Evolutionary conservation across 2,113 vertebrate genomes (phyloP), one percentile per base, ranked within the genome.

Genomic region (Peromyscus polionotus): DNA sequence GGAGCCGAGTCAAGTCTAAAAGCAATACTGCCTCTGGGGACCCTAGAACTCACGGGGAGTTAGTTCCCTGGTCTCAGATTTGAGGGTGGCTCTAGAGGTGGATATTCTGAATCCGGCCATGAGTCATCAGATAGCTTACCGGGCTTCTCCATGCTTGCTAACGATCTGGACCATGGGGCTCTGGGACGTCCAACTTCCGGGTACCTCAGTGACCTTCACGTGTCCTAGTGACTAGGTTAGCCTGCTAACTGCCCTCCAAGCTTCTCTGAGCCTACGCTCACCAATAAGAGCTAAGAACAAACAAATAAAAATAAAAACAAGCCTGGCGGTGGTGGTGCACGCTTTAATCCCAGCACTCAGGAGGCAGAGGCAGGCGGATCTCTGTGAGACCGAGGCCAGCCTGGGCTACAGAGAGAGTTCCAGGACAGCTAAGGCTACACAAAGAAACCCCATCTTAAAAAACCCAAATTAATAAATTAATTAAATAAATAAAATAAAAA

Each of bases 71-170:
- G 45, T 24, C 54, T 51, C 51, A 13, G 28, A 12, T 33, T 0
- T 19, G 59, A 33, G 73, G 26, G 10, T n/a, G 57, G 28, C 22
- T 48, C 22, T 65, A 39, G 26, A 26, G 31, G 65, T 48, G 16
- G 42, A 24, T 16, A 13, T 14, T 65, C 42, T 77, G 68, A 45
- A 20, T 39, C 81, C 13, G 48, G 54, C 54, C 31, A 10, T 0
- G 1, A 1, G 5, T n/a, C 72, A n/a, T 79, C 57, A 3, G 4
- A 24, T 17, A 0, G 16, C 17, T 0, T 31, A 54, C 1, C 1
- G 51, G 19, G 11, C 11, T 83, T n/a, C 36, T 2, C 7, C 6
- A 4, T 4, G 36, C 28, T 16, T n/a, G 4, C 1, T 17, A 2
- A n/a, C 68, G 12, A 45, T 42, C 59, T 14, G 72, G 73, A 63